phyloP scores from a whole-genome alignment of 2,113 vertebrate genomes.

The Panthera leo region DNA sequence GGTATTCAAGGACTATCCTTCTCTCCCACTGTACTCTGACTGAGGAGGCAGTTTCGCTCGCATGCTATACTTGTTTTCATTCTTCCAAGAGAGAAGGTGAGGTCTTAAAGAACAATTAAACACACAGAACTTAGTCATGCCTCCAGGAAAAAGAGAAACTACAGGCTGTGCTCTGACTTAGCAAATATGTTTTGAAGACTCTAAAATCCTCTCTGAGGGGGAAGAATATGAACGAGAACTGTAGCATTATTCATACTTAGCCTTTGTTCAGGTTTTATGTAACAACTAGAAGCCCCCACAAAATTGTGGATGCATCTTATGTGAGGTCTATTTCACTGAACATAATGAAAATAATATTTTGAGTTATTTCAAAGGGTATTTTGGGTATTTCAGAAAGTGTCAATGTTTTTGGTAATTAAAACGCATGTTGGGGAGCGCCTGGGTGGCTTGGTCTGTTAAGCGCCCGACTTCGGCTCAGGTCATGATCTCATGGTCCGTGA shows the following conservation, averaged over 20 bases:
- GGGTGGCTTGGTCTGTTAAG: too few species aligned
- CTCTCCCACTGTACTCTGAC: neutral
- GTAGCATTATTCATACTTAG: neutral
- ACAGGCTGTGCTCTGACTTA: neutral
- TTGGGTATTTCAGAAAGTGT: neutral
- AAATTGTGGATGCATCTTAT: neutral
- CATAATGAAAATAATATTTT: neutral
- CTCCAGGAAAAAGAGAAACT: neutral
- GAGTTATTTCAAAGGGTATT: neutral
- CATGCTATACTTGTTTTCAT: neutral
- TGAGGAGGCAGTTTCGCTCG: neutral
- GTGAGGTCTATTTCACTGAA: neutral
- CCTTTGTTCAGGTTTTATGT: slow-evolving; percentile 20
- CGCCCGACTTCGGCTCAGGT: too few species aligned
- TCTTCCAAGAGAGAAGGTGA: neutral
- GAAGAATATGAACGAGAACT: neutral
- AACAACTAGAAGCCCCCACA: neutral
- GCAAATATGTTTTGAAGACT: neutral
- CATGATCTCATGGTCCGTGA: too few species aligned
- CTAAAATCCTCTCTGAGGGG: neutral
- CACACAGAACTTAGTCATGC: neutral
- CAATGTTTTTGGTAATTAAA: neutral
- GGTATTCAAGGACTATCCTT: neutral
- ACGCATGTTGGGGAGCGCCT: neutral
- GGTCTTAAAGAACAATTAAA: neutral